Conservation (phyloP, 1,140 invertebrate genomes). For the Chionoecetes opilio region DNA sequence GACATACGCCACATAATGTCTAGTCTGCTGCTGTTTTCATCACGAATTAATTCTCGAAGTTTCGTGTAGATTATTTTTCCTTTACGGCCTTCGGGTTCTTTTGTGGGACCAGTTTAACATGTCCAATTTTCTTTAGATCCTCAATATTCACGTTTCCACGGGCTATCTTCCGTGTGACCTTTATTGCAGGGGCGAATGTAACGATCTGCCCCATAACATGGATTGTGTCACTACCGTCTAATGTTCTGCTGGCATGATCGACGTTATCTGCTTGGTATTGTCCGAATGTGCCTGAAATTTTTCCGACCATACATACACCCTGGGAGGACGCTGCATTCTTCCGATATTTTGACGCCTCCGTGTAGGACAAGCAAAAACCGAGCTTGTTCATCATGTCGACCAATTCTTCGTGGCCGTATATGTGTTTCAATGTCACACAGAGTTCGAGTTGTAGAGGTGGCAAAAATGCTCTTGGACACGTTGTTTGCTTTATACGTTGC, state of each 20-base stretch:
- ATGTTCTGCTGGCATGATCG: not conserved
- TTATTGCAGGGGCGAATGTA: not conserved
- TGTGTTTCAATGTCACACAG: slow-evolving; percentile 29
- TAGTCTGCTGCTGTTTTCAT: not conserved
- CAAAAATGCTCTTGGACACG: not conserved
- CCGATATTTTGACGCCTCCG: not conserved
- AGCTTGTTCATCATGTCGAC: slow-evolving; percentile 18
- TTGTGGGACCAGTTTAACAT: not conserved
- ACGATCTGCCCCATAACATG: not conserved
- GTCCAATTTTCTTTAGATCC: not conserved
- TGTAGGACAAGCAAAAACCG: not conserved
- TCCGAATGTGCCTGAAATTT: not conserved
- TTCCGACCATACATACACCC: not conserved
- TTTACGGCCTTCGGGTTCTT: not conserved
- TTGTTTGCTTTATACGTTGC: too few relatives aligned
- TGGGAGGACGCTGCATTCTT: not conserved
- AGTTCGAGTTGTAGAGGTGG: slow-evolving; percentile 34
- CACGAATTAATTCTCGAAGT: not conserved
- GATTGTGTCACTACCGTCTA: not conserved
- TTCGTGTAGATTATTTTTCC: not conserved
- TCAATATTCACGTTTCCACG: not conserved
- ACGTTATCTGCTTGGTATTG: slow-evolving; percentile 58
- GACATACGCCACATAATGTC: not conserved
- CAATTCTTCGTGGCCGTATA: too few relatives aligned
- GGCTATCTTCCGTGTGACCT: not conserved